phyloP scores from a whole-genome alignment of 92 coral and sea anemone species.

The Isaurus tuberculatus region DNA sequence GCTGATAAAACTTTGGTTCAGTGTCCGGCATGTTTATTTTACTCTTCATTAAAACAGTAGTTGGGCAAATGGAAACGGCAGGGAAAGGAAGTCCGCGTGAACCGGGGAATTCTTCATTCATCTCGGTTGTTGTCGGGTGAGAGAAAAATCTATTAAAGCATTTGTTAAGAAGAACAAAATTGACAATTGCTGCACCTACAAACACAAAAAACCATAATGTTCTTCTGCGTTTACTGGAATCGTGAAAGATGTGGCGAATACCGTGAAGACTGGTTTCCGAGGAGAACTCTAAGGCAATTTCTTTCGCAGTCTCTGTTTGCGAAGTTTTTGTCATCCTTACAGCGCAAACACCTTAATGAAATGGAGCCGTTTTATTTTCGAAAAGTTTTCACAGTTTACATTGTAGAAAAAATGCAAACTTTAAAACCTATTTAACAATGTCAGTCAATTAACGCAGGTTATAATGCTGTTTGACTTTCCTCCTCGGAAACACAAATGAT shows the following conservation, averaged over 20 bases:
- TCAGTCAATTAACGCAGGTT: neutral
- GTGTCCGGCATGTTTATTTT: constrained; percentile 25
- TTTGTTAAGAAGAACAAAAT: neutral
- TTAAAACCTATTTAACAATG: neutral
- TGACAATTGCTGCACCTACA: neutral
- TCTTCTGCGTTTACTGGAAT: constrained; percentile 1
- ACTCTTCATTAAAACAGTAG: constrained; percentile 29
- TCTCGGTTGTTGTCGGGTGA: constrained; percentile 35
- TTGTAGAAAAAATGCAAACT: neutral
- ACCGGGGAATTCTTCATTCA: constrained; percentile 32
- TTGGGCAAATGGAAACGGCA: constrained; percentile 30
- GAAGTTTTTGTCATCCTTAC: constrained; percentile 15
- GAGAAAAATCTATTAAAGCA: constrained; percentile 20
- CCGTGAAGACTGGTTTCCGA: constrained; percentile 32
- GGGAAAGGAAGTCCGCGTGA: constrained; percentile 27
- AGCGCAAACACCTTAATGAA: neutral
- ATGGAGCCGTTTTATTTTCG: neutral
- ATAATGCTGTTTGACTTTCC: neutral
- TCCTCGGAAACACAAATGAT: too few species aligned
- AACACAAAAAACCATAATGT: constrained; percentile 21
- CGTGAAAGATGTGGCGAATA: constrained; percentile 22
- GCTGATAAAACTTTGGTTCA: neutral
- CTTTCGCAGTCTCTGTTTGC: neutral
- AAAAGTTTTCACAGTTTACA: neutral
- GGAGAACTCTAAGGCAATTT: constrained; percentile 26